These are phyloP conservation scores for Marasmarcha lunaedactyla DNA, from an alignment of 2,888 invertebrate species.

Conservation along the genomic window DNA sequence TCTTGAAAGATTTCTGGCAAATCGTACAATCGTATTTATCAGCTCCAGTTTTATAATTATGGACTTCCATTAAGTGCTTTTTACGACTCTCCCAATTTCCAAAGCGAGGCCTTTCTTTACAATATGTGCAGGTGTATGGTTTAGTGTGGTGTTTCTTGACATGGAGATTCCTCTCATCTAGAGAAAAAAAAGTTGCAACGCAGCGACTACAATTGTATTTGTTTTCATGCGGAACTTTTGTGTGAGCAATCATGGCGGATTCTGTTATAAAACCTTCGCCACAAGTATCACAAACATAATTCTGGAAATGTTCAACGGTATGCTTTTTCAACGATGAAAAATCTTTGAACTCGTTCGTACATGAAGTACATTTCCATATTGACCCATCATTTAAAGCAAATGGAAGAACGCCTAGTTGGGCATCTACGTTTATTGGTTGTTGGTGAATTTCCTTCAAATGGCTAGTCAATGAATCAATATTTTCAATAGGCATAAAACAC, in stretches of 20 bases:
- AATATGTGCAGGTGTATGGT: conserved; percentile 54
- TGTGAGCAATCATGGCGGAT: conserved; percentile 55
- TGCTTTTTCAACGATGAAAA: conserved; percentile 54
- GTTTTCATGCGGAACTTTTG: conserved; percentile 55
- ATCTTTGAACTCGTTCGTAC: conserved; percentile 53
- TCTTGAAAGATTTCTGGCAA: conserved; percentile 54
- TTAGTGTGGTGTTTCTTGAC: conserved; percentile 55
- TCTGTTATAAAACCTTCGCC: conserved; percentile 61
- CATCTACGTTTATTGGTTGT: conserved; percentile 45
- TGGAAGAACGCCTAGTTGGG: conserved; percentile 50
- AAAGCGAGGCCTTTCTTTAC: conserved; percentile 54
- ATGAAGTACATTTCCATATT: conserved; percentile 55
- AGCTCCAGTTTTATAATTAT: conserved; percentile 50
- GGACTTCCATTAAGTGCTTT: conserved; percentile 52
- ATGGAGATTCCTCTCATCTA: conserved; percentile 50
- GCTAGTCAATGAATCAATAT: conserved; percentile 39
- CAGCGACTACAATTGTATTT: conserved; percentile 56
- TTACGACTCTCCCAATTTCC: conserved; percentile 55
- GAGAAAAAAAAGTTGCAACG: conserved; percentile 46
- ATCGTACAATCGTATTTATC: conserved; percentile 53
- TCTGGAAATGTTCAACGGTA: conserved; percentile 53
- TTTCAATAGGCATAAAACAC: conserved; percentile 41
- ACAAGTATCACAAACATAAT: conserved; percentile 59
- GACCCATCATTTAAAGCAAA: conserved; percentile 50
- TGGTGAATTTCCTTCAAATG: conserved; percentile 54